Evolutionary conservation across 35 echinoderm and acorn worm genomes (phyloP).

Genomic region (Lytechinus pictus): DNA sequence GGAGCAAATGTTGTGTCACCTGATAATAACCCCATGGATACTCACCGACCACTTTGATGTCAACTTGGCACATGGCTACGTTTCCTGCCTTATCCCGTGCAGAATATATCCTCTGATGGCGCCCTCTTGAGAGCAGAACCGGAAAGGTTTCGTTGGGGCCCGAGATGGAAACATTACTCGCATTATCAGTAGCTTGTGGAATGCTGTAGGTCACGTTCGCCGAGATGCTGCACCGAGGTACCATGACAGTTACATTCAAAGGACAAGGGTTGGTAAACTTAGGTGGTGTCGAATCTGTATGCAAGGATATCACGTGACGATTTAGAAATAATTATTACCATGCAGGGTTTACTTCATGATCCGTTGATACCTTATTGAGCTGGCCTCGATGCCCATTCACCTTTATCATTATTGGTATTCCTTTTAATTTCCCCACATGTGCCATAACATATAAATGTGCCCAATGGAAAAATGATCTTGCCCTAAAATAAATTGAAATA

Average conservation of each 20-base stretch:
- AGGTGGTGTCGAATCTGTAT: not conserved
- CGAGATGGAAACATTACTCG: not conserved
- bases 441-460: too few relatives aligned
- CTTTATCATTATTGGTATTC: too few relatives aligned
- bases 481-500: too few relatives aligned
- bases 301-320: not conserved
- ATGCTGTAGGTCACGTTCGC: constrained; percentile 15
- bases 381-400: too few relatives aligned
- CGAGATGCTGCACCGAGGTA: not conserved
- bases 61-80: not conserved
- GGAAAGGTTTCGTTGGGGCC: not conserved
- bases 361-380: too few relatives aligned
- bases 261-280: not conserved
- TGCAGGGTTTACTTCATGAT: too few relatives aligned
- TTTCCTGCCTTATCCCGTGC: not conserved
- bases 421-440: too few relatives aligned
- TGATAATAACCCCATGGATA: not conserved
- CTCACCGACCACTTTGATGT: constrained; percentile 20
- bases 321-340: too few relatives aligned
- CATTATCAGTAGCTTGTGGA: not conserved
- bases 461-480: too few relatives aligned
- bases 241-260: not conserved
- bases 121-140: not conserved
- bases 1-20: too few relatives aligned
- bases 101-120: not conserved